Conservation (phyloP, 2,797 vertebrate genomes). For the Premnoplex brunnescens region DNA sequence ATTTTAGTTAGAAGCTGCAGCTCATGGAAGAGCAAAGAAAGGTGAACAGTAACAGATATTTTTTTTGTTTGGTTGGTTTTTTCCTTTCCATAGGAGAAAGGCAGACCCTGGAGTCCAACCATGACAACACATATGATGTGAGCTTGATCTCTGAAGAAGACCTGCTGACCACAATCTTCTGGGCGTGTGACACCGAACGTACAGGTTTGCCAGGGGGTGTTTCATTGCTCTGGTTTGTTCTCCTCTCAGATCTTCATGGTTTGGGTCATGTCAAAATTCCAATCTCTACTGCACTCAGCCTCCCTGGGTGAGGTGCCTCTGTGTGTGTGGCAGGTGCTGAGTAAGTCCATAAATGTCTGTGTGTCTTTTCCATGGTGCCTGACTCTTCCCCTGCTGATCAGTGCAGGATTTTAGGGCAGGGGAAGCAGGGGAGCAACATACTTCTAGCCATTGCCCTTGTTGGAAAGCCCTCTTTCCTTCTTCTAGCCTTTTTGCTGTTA, state of each 20-base stretch:
- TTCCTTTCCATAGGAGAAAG: background rate
- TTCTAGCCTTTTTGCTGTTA: background rate
- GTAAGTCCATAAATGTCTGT: background rate
- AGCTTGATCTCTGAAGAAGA: constrained; percentile 86
- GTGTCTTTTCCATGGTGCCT: background rate
- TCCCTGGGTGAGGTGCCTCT: background rate
- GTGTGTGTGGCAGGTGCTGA: background rate
- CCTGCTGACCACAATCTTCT: constrained; percentile 85
- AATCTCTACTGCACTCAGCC: too few relatives aligned
- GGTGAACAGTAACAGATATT: background rate
- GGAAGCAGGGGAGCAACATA: background rate
- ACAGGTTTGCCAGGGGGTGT: constrained; percentile 74
- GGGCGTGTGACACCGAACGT: constrained; percentile 81
- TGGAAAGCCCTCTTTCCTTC: background rate
- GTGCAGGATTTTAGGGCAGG: background rate
- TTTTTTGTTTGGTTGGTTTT: background rate
- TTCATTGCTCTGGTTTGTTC: background rate
- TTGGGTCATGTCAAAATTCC: fast-evolving
- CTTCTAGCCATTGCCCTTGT: background rate
- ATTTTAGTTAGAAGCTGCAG: background rate
- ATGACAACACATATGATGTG: constrained; percentile 65
- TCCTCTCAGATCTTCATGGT: background rate
- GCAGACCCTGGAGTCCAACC: constrained; percentile 25
- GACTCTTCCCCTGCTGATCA: background rate
- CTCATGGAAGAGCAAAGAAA: background rate